Evolutionary conservation across 35 echinoderm and acorn worm genomes (phyloP).

Genomic region (Ptychodera flava): DNA sequence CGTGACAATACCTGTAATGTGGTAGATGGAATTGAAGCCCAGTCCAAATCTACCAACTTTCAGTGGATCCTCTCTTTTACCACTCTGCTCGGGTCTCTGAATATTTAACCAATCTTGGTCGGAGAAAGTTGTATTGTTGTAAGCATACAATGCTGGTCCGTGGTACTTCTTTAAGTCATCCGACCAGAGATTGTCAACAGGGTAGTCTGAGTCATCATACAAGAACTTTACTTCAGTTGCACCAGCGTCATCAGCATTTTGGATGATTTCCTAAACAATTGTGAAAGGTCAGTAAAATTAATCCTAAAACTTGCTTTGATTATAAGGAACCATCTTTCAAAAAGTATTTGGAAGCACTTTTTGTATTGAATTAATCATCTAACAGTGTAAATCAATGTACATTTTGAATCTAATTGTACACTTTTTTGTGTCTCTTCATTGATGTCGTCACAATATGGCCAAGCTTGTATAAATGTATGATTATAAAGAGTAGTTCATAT

Average conservation of each 20-base stretch:
- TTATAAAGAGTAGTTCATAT: too few relatives aligned
- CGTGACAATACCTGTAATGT: slow-evolving; percentile 59
- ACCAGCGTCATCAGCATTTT: slow-evolving; percentile 91
- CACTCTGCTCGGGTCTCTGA: slow-evolving; percentile 54
- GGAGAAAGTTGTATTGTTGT: slow-evolving; percentile 63
- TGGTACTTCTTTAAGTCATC: slow-evolving; percentile 4
- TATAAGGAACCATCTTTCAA: too few relatives aligned
- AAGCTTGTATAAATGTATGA: too few relatives aligned
- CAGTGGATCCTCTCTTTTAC: slow-evolving; percentile 55
- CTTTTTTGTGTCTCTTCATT: too few relatives aligned
- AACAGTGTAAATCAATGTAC: too few relatives aligned
- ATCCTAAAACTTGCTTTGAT: too few relatives aligned
- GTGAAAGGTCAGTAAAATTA: too few relatives aligned
- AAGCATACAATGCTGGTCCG: slow-evolving; percentile 71
- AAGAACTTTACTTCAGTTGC: slow-evolving; percentile 62
- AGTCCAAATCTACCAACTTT: slow-evolving; percentile 95
- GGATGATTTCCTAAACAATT: slow-evolving; percentile 23
- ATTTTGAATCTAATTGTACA: too few relatives aligned
- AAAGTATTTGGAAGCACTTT: too few relatives aligned
- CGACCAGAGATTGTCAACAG: slow-evolving; percentile 19
- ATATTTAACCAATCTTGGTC: slow-evolving; percentile 64
- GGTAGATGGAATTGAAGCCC: slow-evolving; percentile 89
- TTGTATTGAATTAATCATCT: too few relatives aligned
- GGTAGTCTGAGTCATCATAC: slow-evolving; percentile 50
- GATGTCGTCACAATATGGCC: too few relatives aligned